Conservation (phyloP, 2,797 vertebrate genomes). For the Sebastes paucispinis region DNA sequence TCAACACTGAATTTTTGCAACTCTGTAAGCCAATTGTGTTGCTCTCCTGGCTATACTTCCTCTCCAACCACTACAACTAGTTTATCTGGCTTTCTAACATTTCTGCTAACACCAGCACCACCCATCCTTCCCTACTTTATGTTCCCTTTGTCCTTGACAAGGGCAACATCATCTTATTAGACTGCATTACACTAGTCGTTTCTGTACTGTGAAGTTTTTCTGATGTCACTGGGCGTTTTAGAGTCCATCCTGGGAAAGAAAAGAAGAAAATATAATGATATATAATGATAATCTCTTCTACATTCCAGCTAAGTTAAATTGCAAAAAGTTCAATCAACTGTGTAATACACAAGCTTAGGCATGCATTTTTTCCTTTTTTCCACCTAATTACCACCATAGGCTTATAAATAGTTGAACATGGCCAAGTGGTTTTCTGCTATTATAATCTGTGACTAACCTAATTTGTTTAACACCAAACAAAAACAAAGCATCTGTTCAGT, state of each 20-base stretch:
- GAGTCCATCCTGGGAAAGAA: constrained; percentile 74
- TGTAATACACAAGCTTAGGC: not conserved
- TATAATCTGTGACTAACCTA: constrained; percentile 7
- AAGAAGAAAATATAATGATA: not conserved
- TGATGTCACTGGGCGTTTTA: constrained; percentile 47
- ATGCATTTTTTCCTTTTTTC: not conserved
- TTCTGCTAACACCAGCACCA: constrained; percentile 37
- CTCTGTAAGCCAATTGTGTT: not conserved
- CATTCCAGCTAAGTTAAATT: not conserved
- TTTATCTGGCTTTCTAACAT: constrained; percentile 48
- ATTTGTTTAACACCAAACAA: constrained; percentile 5
- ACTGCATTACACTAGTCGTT: not conserved
- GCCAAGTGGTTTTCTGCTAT: constrained; percentile 24
- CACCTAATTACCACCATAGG: not conserved
- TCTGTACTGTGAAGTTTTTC: constrained; percentile 5
- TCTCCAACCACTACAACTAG: constrained; percentile 39
- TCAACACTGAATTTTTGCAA: not conserved
- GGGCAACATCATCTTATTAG: constrained; percentile 7
- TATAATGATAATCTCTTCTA: not conserved
- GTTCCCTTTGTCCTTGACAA: not conserved
- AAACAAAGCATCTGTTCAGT: not conserved
- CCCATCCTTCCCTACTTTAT: constrained; percentile 37
- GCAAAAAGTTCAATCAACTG: not conserved
- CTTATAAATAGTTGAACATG: not conserved
- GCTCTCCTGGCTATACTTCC: constrained; percentile 20